Percentiles rank a stretch among this genome's conserved stretches.
These are phyloP conservation scores for Saimiri boliviensis DNA, from an alignment of 2,113 vertebrate species.

Conservation along the genomic window DNA sequence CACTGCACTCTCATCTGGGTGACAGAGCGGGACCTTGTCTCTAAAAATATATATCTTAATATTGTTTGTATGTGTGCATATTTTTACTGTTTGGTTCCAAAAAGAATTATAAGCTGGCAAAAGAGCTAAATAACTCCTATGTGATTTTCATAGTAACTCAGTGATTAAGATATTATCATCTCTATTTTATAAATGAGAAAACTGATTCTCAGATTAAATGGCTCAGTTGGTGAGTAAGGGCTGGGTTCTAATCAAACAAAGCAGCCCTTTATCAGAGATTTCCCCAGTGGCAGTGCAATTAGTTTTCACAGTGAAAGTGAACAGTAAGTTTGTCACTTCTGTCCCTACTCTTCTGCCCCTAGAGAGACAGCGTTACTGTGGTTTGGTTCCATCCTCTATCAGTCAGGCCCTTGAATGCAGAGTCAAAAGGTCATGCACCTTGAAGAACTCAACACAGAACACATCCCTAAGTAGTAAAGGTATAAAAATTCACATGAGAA, in stretches of 20 bases:
- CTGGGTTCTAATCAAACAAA: background rate
- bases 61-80: background rate
- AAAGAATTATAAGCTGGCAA: constrained; percentile 42
- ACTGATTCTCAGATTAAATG: background rate
- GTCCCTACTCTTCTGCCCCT: too few relatives aligned
- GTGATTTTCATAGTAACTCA: constrained; percentile 1
- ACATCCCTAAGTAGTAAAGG: background rate
- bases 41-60: background rate
- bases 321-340: background rate
- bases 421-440: background rate
- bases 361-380: background rate
- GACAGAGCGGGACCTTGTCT: too few relatives aligned
- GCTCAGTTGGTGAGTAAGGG: background rate
- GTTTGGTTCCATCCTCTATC: background rate
- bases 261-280: background rate
- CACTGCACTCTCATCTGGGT: too few relatives aligned
- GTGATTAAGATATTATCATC: background rate
- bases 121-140: background rate
- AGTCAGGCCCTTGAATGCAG: background rate
- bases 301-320: background rate
- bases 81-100: constrained; percentile 15
- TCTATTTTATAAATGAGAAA: constrained; percentile 24
- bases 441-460: background rate
- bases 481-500: background rate
- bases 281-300: background rate